Conservation (phyloP, 2,113 vertebrate genomes). For the Empidonax alnorum region DNA sequence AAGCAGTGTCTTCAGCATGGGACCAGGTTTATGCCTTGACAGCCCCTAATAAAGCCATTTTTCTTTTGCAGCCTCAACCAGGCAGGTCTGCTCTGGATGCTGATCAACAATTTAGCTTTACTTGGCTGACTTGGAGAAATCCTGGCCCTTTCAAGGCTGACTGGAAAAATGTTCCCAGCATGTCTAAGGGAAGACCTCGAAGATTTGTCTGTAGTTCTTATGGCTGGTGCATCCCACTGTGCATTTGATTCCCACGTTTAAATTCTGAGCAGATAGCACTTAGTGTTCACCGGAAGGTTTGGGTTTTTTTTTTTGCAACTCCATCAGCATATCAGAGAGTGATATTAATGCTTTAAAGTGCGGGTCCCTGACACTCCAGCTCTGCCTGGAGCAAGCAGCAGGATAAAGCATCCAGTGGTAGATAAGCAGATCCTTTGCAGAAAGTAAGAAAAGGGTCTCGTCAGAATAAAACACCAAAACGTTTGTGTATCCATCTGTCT, state of each 20-base stretch:
- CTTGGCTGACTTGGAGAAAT: slow-evolving; percentile 15
- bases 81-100: slow-evolving; percentile 35
- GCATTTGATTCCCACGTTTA: neutral
- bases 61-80: neutral
- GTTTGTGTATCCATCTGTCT: neutral
- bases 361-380: neutral
- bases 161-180: slow-evolving; percentile 25
- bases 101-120: slow-evolving; percentile 39
- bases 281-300: neutral
- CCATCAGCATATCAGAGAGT: slow-evolving; percentile 6
- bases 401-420: neutral
- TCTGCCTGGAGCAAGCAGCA: neutral
- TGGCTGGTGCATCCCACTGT: neutral
- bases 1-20: neutral
- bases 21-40: neutral
- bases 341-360: slow-evolving; percentile 17
- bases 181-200: neutral
- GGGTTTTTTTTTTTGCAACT: neutral
- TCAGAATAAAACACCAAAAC: neutral
- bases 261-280: slow-evolving; percentile 21
- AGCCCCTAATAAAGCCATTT: slow-evolving; percentile 47
- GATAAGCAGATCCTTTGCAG: neutral
- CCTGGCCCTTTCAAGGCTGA: slow-evolving; percentile 17
- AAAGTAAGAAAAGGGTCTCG: neutral
- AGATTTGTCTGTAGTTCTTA: neutral